A percentile compares a stretch with the other conserved stretches of the same genome.
Evolutionary conservation across 2,888 invertebrate genomes (phyloP).

Genomic region (Amaurobius ferox): DNA sequence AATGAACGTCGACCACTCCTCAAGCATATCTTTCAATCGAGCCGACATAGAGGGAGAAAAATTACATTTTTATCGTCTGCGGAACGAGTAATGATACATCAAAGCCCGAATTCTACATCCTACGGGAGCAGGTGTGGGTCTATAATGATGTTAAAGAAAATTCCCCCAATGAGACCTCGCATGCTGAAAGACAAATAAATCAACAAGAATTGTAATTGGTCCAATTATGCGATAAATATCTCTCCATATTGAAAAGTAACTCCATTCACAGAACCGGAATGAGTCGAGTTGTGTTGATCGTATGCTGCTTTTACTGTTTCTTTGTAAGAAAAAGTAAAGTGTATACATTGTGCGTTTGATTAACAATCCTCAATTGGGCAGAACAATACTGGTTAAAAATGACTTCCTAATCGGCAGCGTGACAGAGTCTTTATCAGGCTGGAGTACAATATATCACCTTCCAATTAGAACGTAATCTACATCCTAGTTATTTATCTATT

Average conservation of each 20-base stretch:
- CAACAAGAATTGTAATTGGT: neutral
- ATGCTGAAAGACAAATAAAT: neutral
- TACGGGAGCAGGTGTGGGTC: neutral
- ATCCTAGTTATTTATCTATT: too few species aligned
- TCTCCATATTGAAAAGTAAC: slow-evolving; percentile 14
- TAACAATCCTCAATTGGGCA: neutral
- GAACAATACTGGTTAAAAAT: neutral
- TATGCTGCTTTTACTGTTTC: too few species aligned
- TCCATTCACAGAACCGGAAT: neutral
- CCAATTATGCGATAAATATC: neutral
- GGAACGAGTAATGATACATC: neutral
- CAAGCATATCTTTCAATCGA: neutral
- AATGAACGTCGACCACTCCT: neutral
- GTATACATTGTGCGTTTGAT: neutral
- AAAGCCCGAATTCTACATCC: neutral
- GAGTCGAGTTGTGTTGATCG: too few species aligned
- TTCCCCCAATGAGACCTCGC: neutral
- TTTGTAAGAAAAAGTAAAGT: neutral
- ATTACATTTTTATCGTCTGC: too few species aligned
- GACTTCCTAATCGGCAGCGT: neutral
- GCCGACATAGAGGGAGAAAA: neutral
- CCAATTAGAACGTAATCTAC: too few species aligned
- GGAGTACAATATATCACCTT: neutral
- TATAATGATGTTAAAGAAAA: neutral
- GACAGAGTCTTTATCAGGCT: neutral